Evolutionary conservation across 2,113 vertebrate genomes (phyloP), one percentile per base, ranked within the genome.

Genomic region (Saiga tatarica): DNA sequence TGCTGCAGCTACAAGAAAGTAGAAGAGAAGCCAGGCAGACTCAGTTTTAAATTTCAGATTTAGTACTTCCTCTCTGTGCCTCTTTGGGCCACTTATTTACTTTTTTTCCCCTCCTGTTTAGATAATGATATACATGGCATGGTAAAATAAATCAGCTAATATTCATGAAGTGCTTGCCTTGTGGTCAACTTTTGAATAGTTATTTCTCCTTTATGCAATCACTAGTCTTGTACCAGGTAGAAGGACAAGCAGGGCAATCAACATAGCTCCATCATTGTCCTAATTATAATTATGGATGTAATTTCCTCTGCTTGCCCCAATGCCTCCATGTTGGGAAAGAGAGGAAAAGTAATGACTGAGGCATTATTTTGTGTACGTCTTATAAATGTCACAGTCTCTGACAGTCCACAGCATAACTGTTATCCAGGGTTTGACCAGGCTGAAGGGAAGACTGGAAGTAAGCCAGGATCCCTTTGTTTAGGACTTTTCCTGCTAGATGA

Each of bases 1-100:
- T 92, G 81, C 26, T 71, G 17, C n/a, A 89, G 36, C n/a, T 90
- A 45, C 76, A 82, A 95, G 57, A 64, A 97, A 87, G 67, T 28
- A 85, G 53, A 62, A 52, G 59, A 39, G 91, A 62, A 95, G 82
- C 84, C 81, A 95, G 79, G 82, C 16, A 92, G 83, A 74, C 64
- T 95, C 52, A 90, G 47, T 89, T 97, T 96, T 59, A 90, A 5
- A 85, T 93, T 86, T 87, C 83, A 71, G 76, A 95, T 59, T 45
- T 79, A 95, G 67, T n/a, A 59, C 55, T 95, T 97, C 25, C 74
- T 91, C 21, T 93, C 67, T 88, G 86, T 91, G 33, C 30, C 21
- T 76, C 25, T 95, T 90, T 86, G n/a, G 50, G 85, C 64, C 95
- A 87, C 82, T 96, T 81, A 64, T 53, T 92, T 87, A 33, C 55